Evolutionary conservation across 2,888 invertebrate species (phyloP), one percentile per base, ranked within the genome.

Genomic region (Polydesmus complanatus): DNA sequence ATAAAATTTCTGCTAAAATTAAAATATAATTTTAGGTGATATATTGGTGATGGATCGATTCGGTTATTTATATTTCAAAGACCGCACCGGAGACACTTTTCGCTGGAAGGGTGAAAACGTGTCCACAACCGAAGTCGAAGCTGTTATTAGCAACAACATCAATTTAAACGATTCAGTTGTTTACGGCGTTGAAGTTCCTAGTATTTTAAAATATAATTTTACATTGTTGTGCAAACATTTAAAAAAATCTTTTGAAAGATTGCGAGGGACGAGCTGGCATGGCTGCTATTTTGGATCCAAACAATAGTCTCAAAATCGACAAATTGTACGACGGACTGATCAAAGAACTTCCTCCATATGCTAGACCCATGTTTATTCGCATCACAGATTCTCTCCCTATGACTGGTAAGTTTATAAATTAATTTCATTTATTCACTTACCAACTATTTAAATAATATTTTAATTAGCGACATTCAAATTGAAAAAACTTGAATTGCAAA

Each of bases 81-180:
- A 96, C 75, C 81, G 96, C 67, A 94, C 94, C 0, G 97, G 97
- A 0, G 97, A 97, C 74, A 98, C 97, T 1, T 97, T 90, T 25
- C 81, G 95, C 57, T 95, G 94, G 94, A 90, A 93, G 73, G 97
- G 98, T 11, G 98, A 99, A 78, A 99, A 98, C 75, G 96, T 98
- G 2, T 94, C 94, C 52, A 98, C 98, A 3, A 87, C 91, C 1
- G 98, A 98, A 77, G 88, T 98, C 8, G 97, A 98, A 76, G 90
- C 86, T 3, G 85, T 91, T 66, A 81, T 96, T 51, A 92, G 91
- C 67, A 86, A 88, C 70, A 77, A 86, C 54, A 79, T 86, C 3
- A 81, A 82, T 62, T 86, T 92, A 69, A 83, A 85, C 69, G 95
- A 96, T 74, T 88, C 87, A 27, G 86, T 91, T 14, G 93, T 93